These are phyloP conservation scores for Chaetophractus vellerosus DNA, from an alignment of 2,797 vertebrate species.

Conservation along the genomic window DNA sequence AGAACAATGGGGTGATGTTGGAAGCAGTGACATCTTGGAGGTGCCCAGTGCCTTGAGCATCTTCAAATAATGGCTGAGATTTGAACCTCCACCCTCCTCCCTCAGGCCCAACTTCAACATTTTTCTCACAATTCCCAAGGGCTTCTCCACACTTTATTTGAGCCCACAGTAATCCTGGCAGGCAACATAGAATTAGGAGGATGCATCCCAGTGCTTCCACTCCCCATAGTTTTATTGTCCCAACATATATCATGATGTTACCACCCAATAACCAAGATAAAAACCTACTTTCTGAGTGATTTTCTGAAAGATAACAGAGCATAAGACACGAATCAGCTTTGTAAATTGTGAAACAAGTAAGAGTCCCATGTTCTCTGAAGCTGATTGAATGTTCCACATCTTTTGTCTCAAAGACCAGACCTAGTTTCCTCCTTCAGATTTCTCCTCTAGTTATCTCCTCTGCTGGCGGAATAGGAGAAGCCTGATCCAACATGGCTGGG, in stretches of 20 bases:
- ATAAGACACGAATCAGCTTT: not conserved
- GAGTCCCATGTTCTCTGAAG: not conserved
- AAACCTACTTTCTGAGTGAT: not conserved
- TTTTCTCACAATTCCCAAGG: not conserved
- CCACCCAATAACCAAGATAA: not conserved
- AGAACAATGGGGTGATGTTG: not conserved
- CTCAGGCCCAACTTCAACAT: fast-evolving
- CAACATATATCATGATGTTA: not conserved
- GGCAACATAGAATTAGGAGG: not conserved
- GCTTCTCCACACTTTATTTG: not conserved
- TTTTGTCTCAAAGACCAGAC: not conserved
- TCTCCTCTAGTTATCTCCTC: not conserved
- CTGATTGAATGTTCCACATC: not conserved
- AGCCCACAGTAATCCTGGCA: not conserved
- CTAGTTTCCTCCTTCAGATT: not conserved
- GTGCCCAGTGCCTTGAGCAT: not conserved
- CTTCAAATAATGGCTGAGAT: not conserved
- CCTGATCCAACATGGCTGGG: not conserved
- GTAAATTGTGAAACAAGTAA: not conserved
- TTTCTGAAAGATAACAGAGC: not conserved
- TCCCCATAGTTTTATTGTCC: not conserved
- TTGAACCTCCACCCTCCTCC: not conserved
- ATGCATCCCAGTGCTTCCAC: not conserved
- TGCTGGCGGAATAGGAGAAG: not conserved
- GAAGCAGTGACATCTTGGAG: not conserved